These are phyloP conservation scores for Dryococelus australis DNA, from an alignment of 2,888 invertebrate genomes.

Conservation along the genomic window DNA sequence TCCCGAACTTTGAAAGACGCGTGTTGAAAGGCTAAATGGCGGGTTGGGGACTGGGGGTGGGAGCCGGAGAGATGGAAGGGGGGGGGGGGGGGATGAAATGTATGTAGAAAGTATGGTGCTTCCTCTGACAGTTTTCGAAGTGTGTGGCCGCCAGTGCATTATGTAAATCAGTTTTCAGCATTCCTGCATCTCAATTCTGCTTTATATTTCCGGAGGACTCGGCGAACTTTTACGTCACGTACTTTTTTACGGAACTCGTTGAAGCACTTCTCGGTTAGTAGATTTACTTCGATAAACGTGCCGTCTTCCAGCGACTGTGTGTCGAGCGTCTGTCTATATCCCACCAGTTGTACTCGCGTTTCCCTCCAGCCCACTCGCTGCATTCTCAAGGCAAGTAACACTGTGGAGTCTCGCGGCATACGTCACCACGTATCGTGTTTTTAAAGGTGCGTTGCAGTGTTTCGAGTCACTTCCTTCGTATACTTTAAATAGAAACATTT, in stretches of 20 bases:
- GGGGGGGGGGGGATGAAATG: not conserved
- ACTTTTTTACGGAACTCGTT: not conserved
- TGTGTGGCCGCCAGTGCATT: constrained; percentile 1
- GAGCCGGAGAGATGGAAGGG: too few species aligned
- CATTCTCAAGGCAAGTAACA: too few species aligned
- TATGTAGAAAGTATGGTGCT: not conserved
- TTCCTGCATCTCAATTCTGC: constrained; percentile 4
- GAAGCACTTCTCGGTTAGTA: not conserved
- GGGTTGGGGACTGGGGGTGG: not conserved
- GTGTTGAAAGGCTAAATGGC: constrained; percentile 5
- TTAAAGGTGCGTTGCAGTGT: too few species aligned
- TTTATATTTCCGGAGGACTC: not conserved
- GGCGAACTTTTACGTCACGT: not conserved
- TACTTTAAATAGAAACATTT: too few species aligned
- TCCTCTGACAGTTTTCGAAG: not conserved
- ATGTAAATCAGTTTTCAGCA: constrained; percentile 7
- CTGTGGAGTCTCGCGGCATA: too few species aligned
- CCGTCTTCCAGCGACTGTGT: not conserved
- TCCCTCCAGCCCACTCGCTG: too few species aligned
- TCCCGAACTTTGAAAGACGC: not conserved
- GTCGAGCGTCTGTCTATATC: not conserved
- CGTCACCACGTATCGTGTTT: too few species aligned
- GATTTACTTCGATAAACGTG: not conserved
- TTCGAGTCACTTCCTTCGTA: too few species aligned
- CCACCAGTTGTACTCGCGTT: too few species aligned